phyloP scores from a whole-genome alignment of 2,113 vertebrate genomes.

The Bufo gargarizans region DNA sequence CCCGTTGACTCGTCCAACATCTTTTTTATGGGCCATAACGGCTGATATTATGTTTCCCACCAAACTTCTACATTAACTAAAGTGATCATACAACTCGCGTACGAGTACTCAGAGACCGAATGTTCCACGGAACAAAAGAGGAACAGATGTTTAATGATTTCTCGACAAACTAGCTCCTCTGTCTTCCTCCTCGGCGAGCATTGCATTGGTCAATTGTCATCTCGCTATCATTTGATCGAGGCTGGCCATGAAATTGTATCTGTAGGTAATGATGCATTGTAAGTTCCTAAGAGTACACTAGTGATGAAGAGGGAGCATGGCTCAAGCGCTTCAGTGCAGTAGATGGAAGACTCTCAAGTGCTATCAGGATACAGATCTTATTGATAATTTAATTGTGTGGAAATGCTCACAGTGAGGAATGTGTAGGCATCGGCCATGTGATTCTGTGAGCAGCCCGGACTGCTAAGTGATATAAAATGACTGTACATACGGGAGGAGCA shows the following conservation, averaged over 20 bases:
- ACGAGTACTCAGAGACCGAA: not conserved
- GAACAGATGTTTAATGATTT: slow-evolving; percentile 57
- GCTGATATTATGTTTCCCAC: slow-evolving; percentile 28
- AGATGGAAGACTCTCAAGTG: slow-evolving; percentile 21
- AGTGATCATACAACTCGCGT: slow-evolving; percentile 1
- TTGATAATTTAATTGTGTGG: slow-evolving; percentile 44
- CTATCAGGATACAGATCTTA: slow-evolving; percentile 39
- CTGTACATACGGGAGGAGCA: not conserved
- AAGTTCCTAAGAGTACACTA: slow-evolving; percentile 32
- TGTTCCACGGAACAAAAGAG: slow-evolving; percentile 21
- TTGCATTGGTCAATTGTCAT: slow-evolving; percentile 44
- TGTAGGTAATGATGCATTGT: slow-evolving; percentile 48
- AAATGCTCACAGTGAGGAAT: slow-evolving; percentile 23
- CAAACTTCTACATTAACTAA: slow-evolving; percentile 8
- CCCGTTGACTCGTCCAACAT: slow-evolving; percentile 12
- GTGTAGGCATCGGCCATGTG: not conserved
- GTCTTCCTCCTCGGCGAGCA: slow-evolving; percentile 15
- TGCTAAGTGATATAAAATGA: not conserved
- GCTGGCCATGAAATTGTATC: slow-evolving; percentile 39
- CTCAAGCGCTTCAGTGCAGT: not conserved
- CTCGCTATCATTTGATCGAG: slow-evolving; percentile 18
- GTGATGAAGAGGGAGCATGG: slow-evolving; percentile 24
- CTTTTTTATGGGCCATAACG: slow-evolving; percentile 10
- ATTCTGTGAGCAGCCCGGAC: slow-evolving; percentile 8
- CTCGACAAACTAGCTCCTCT: slow-evolving; percentile 19